These are phyloP conservation scores for Peromyscus aztecus DNA, from an alignment of 2,797 vertebrate species.

Conservation along the genomic window DNA sequence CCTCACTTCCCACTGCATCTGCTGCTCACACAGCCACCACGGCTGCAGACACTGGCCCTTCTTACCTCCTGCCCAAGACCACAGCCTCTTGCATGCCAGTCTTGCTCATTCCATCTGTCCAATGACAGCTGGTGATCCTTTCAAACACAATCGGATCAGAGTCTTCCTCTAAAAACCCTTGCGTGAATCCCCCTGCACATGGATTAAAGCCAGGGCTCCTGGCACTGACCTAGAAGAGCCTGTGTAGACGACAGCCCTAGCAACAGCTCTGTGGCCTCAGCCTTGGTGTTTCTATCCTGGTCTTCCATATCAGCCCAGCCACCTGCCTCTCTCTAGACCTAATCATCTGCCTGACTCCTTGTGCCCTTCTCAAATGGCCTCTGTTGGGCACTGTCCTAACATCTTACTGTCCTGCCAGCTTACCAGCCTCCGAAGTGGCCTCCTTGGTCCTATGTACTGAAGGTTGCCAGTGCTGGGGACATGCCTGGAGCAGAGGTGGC, in stretches of 20 bases:
- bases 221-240: neutral
- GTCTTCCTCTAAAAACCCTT: neutral
- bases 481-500: neutral
- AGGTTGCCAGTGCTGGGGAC: neutral
- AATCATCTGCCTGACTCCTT: neutral
- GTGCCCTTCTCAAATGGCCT: neutral
- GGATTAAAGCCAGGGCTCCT: neutral
- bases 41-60: neutral
- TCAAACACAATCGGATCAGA: constrained; percentile 33
- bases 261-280: neutral
- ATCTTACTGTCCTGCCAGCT: neutral
- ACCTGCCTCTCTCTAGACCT: too few relatives aligned
- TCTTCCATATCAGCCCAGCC: neutral
- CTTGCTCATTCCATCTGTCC: neutral
- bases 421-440: neutral
- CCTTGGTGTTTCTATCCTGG: neutral
- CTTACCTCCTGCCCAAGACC: accelerated
- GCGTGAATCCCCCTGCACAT: neutral
- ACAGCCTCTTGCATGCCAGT: neutral
- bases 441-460: neutral
- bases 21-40: neutral
- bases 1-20: neutral
- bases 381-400: neutral
- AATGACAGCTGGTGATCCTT: neutral
- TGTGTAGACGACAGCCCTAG: neutral